Percentiles rank a stretch among this genome's conserved stretches.
Conservation (phyloP, 2,797 vertebrate species). For the Arnoldichthys spilopterus region DNA sequence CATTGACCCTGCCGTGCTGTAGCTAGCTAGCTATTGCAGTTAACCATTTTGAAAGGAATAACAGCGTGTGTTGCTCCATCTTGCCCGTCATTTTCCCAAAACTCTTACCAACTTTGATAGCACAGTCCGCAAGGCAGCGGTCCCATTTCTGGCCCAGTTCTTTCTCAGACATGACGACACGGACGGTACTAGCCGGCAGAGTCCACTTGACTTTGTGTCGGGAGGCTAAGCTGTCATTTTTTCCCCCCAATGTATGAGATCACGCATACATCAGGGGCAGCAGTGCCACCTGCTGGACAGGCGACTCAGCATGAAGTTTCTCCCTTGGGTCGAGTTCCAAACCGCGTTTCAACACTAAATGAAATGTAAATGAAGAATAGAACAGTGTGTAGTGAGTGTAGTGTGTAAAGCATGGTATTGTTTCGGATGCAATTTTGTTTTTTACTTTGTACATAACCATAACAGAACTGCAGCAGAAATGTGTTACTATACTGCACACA, state of each 20-base stretch:
- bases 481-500: too few relatives aligned
- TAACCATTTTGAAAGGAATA: background rate
- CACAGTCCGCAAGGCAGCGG: conserved; percentile 77
- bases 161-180: conserved; percentile 78
- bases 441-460: too few relatives aligned
- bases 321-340: too few relatives aligned
- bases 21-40: too few relatives aligned
- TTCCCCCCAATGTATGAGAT: background rate
- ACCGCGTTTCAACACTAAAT: too few relatives aligned
- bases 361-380: too few relatives aligned
- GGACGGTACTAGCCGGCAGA: conserved; percentile 31
- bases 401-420: too few relatives aligned
- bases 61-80: background rate
- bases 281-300: conserved; percentile 40
- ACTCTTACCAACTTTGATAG: conserved; percentile 79
- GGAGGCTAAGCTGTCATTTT: conserved; percentile 43
- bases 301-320: too few relatives aligned
- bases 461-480: too few relatives aligned
- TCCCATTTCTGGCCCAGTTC: conserved; percentile 81
- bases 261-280: conserved; percentile 36
- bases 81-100: background rate
- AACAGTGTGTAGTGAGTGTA: too few relatives aligned
- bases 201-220: conserved; percentile 39
- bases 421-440: too few relatives aligned
- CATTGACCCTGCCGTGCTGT: too few relatives aligned